Evolutionary conservation across 2,888 invertebrate species (phyloP).

Genomic region (Dione vanillae): DNA sequence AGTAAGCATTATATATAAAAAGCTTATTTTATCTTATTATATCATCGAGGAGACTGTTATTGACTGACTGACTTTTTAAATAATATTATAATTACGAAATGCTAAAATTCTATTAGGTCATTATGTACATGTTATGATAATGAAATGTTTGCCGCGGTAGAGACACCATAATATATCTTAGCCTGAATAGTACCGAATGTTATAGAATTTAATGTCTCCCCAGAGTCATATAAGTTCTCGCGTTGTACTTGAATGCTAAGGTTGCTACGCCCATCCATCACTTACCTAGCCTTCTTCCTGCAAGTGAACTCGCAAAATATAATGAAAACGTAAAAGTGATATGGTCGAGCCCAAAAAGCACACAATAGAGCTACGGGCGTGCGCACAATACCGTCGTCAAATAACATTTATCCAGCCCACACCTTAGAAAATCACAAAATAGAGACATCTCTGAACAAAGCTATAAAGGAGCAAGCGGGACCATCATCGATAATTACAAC

Average conservation of each 20-base stretch:
- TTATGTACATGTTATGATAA: no score
- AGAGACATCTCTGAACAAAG: constrained; percentile 78
- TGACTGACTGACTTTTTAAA: no score
- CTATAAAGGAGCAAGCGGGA: constrained; percentile 71
- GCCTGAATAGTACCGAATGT: not conserved
- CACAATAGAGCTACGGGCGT: constrained; percentile 78
- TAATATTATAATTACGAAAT: no score
- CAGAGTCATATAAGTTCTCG: constrained; percentile 76
- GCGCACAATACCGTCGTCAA: constrained; percentile 81
- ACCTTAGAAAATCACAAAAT: constrained; percentile 83
- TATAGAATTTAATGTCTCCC: constrained; percentile 57
- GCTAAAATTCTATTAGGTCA: no score
- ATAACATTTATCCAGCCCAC: constrained; percentile 83
- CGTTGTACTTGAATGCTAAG: constrained; percentile 52
- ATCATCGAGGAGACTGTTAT: no score
- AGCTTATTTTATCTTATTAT: no score
- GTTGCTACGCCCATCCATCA: constrained; percentile 72
- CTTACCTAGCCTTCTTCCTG: constrained; percentile 63
- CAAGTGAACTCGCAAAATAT: constrained; percentile 72
- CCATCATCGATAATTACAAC: constrained; percentile 81
- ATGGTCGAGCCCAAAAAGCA: constrained; percentile 64
- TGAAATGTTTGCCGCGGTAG: no score
- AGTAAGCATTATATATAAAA: no score
- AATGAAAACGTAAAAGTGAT: constrained; percentile 82
- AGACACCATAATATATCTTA: not conserved